A percentile compares a stretch with the other conserved stretches of the same genome.
phyloP scores from a whole-genome alignment of 2,888 invertebrate genomes.

The Sphinx pinastri region DNA sequence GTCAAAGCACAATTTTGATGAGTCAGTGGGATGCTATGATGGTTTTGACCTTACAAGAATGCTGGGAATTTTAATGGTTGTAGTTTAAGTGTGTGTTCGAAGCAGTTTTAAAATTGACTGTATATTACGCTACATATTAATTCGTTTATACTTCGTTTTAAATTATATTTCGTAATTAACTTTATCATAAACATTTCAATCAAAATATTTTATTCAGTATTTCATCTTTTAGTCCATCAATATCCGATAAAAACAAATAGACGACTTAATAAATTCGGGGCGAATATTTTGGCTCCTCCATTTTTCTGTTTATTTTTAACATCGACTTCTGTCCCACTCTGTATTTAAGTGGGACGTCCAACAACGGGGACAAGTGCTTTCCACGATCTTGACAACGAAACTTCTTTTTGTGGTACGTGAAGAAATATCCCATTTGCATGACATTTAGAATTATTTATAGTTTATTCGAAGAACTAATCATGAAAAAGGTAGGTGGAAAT shows the following conservation, averaged over 20 bases:
- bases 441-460: slow-evolving; percentile 35
- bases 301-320: slow-evolving; percentile 50
- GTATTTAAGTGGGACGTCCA: slow-evolving; percentile 47
- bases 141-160: too few relatives aligned
- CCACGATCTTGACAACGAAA: slow-evolving; percentile 47
- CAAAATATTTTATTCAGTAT: too few relatives aligned
- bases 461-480: slow-evolving; percentile 33
- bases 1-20: background rate
- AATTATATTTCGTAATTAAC: background rate
- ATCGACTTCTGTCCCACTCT: slow-evolving; percentile 46
- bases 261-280: background rate
- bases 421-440: slow-evolving; percentile 40
- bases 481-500: background rate
- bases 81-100: too few relatives aligned
- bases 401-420: slow-evolving; percentile 45
- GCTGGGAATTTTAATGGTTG: too few relatives aligned
- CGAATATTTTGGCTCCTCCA: slow-evolving; percentile 34
- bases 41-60: too few relatives aligned
- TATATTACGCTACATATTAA: too few relatives aligned
- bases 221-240: background rate
- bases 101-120: too few relatives aligned
- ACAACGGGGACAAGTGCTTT: slow-evolving; percentile 57
- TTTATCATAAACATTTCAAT: background rate
- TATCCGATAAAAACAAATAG: slow-evolving; percentile 1
- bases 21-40: background rate